These are phyloP conservation scores for Rhynchotus rufescens DNA, from an alignment of 2,797 vertebrate species.

Conservation along the genomic window DNA sequence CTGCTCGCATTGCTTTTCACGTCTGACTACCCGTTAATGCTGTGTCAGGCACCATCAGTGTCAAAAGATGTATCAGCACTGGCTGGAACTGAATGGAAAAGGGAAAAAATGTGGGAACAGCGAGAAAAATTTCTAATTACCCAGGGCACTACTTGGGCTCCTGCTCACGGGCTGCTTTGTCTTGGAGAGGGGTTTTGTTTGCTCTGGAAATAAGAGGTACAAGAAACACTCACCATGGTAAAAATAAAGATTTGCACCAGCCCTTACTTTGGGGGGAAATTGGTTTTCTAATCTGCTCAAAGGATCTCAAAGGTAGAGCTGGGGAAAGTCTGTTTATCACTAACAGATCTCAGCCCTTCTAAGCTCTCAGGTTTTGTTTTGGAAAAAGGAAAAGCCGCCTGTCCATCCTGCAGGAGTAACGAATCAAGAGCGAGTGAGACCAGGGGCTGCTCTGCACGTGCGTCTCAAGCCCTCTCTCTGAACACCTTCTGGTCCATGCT, in stretches of 20 bases:
- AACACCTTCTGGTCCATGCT: too few relatives aligned
- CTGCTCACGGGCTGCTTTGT: background rate
- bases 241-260: background rate
- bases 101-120: background rate
- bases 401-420: too few relatives aligned
- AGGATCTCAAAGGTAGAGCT: background rate
- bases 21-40: slow-evolving; percentile 62
- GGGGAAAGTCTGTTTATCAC: background rate
- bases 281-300: background rate
- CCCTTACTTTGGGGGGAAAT: background rate
- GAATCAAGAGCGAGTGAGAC: too few relatives aligned
- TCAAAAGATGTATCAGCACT: slow-evolving; percentile 9
- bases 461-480: too few relatives aligned
- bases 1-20: slow-evolving; percentile 59
- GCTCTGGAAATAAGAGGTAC: background rate
- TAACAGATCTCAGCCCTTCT: too few relatives aligned
- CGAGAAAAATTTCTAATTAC: background rate
- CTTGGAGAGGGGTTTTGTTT: background rate
- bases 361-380: background rate
- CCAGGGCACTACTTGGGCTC: background rate
- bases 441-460: too few relatives aligned
- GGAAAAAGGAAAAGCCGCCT: background rate
- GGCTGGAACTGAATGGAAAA: slow-evolving; percentile 1
- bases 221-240: background rate
- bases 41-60: slow-evolving; percentile 42